Evolutionary conservation across 2,888 invertebrate species (phyloP).

Genomic region (Catocala sponsa): DNA sequence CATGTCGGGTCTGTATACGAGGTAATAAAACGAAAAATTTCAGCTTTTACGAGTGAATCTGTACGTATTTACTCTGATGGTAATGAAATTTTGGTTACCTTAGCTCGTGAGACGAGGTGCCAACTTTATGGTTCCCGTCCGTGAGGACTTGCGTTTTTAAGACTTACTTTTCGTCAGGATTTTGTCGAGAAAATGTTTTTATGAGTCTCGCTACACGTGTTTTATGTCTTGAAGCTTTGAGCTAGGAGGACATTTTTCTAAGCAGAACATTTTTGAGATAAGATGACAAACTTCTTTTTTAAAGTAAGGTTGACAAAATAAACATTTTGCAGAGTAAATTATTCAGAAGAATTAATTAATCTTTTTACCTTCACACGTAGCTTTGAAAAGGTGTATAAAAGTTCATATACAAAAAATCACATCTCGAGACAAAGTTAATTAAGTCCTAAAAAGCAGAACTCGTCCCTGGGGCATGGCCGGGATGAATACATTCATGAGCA

Average conservation of each 20-base stretch:
- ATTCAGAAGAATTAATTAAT: slow-evolving; percentile 5
- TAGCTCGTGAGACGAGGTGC: slow-evolving; percentile 52
- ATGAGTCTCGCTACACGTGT: slow-evolving; percentile 29
- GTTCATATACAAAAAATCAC: slow-evolving; percentile 28
- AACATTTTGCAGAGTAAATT: no score
- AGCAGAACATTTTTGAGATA: neutral
- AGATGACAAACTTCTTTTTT: neutral
- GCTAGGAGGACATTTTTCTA: neutral
- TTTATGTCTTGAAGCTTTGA: slow-evolving; percentile 28
- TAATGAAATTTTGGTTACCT: slow-evolving; percentile 61
- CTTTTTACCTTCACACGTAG: neutral
- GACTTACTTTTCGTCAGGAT: slow-evolving; percentile 28
- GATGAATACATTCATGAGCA: slow-evolving; percentile 55
- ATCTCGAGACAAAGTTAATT: slow-evolving; percentile 44
- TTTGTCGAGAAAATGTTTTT: slow-evolving; percentile 34
- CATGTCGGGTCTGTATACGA: slow-evolving; percentile 57
- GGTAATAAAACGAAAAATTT: slow-evolving; percentile 65
- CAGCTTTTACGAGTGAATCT: slow-evolving; percentile 70
- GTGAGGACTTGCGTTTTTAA: slow-evolving; percentile 45
- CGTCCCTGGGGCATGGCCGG: slow-evolving; percentile 36
- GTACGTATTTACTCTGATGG: slow-evolving; percentile 64
- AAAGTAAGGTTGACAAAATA: neutral
- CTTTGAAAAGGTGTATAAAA: slow-evolving; percentile 3
- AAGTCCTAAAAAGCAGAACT: slow-evolving; percentile 48
- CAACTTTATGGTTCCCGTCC: slow-evolving; percentile 56